Evolutionary conservation across 1,140 invertebrate species (phyloP).

Genomic region (Camponotus vicinus): DNA sequence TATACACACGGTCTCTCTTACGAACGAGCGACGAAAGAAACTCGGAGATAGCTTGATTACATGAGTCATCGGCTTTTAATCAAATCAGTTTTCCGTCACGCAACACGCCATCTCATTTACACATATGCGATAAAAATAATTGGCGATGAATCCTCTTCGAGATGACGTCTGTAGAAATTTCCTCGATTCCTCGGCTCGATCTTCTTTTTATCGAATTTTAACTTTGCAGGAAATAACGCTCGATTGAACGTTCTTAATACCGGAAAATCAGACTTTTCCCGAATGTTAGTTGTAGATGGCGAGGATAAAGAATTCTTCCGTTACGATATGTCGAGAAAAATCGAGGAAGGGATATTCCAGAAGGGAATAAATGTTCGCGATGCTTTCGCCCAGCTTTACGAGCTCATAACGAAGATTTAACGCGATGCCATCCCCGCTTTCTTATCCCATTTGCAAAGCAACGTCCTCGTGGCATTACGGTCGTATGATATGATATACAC

Average conservation of each 20-base stretch:
- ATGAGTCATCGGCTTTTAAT: slow-evolving; percentile 31
- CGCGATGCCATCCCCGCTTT: neutral
- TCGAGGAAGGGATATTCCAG: neutral
- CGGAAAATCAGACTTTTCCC: slow-evolving; percentile 2
- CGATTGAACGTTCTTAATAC: neutral
- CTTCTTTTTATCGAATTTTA: neutral
- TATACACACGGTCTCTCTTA: neutral
- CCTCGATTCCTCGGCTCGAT: neutral
- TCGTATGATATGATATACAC: neutral
- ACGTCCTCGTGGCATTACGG: neutral
- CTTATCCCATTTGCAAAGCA: neutral
- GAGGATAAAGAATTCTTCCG: neutral
- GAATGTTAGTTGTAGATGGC: neutral
- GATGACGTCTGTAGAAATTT: neutral
- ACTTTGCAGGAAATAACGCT: slow-evolving; percentile 1
- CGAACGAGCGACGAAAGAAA: neutral
- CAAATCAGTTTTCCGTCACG: slow-evolving; percentile 27
- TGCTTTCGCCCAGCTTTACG: neutral
- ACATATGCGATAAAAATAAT: neutral
- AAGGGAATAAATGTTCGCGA: slow-evolving; percentile 5
- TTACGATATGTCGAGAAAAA: neutral
- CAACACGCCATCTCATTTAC: neutral
- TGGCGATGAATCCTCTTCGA: neutral
- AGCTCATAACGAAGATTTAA: slow-evolving; percentile 20
- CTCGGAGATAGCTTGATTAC: neutral